These are phyloP conservation scores for Aricia agestis DNA, from an alignment of 1,140 invertebrate species.

Conservation along the genomic window DNA sequence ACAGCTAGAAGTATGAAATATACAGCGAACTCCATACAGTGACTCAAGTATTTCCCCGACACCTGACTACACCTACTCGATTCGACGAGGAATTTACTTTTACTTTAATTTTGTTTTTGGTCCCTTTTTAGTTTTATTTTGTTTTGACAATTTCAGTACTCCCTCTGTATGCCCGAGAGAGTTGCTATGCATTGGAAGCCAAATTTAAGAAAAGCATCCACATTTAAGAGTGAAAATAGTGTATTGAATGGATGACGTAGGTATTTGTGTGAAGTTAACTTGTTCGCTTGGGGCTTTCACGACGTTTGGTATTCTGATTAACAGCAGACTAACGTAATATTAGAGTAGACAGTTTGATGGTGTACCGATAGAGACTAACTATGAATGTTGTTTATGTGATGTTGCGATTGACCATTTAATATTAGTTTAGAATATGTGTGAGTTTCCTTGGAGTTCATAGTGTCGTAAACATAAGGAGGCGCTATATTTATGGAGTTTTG, in stretches of 20 bases:
- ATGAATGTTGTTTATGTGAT: conserved; percentile 72
- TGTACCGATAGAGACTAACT: conserved; percentile 66
- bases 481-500: conserved; percentile 42
- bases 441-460: conserved; percentile 58
- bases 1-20: conserved; percentile 33
- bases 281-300: conserved; percentile 50
- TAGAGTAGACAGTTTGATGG: conserved; percentile 72
- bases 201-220: conserved; percentile 73
- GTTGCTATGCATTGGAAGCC: conserved; percentile 74
- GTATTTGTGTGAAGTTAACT: conserved; percentile 54
- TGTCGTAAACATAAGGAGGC: conserved; percentile 54
- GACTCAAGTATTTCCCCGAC: background rate
- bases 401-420: conserved; percentile 62
- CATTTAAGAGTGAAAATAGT: conserved; percentile 74
- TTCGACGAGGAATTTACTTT: conserved; percentile 18
- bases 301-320: conserved; percentile 41
- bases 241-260: conserved; percentile 74
- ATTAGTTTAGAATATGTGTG: conserved; percentile 70
- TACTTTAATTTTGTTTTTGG: conserved; percentile 38
- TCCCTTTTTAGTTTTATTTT: conserved; percentile 69
- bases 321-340: conserved; percentile 39
- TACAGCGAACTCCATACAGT: background rate
- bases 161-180: conserved; percentile 76
- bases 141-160: conserved; percentile 74
- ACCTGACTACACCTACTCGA: background rate